Percentiles rank a stretch among this genome's conserved stretches.
Evolutionary conservation across 2,888 invertebrate genomes (phyloP).

Genomic region (Malthinus seriepunctatus): DNA sequence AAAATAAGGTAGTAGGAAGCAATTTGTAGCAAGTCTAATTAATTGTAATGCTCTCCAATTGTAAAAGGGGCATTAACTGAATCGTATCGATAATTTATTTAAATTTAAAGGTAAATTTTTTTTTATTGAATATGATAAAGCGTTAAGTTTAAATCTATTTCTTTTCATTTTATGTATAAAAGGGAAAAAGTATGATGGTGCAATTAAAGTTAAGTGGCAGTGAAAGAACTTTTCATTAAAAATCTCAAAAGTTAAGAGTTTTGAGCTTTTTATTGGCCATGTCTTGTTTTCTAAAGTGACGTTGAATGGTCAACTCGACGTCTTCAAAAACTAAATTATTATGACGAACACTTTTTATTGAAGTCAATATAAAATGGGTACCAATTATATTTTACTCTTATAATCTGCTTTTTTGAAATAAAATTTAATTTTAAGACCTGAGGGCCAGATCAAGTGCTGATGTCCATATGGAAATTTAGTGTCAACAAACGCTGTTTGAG

Average conservation of each 20-base stretch:
- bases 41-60: too few species aligned
- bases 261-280: constrained; percentile 41
- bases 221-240: constrained; percentile 47
- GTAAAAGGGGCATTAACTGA: too few species aligned
- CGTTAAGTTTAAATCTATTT: constrained; percentile 10
- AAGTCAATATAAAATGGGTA: constrained; percentile 15
- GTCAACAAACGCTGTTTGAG: too few species aligned
- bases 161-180: constrained; percentile 24
- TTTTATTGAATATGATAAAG: neutral
- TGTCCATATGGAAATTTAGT: too few species aligned
- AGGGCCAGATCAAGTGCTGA: too few species aligned
- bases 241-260: constrained; percentile 42
- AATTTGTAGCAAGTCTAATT: too few species aligned
- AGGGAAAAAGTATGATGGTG: constrained; percentile 39
- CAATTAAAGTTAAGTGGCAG: constrained; percentile 48
- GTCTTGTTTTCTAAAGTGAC: constrained; percentile 39
- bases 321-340: constrained; percentile 26
- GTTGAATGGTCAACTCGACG: constrained; percentile 31
- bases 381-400: constrained; percentile 7
- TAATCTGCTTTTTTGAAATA: constrained; percentile 4
- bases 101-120: too few species aligned
- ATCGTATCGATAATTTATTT: too few species aligned
- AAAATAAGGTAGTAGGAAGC: too few species aligned
- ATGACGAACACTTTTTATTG: constrained; percentile 22
- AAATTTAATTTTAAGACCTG: neutral